phyloP scores from a whole-genome alignment of 2,113 vertebrate species.

The Neofelis nebulosa region DNA sequence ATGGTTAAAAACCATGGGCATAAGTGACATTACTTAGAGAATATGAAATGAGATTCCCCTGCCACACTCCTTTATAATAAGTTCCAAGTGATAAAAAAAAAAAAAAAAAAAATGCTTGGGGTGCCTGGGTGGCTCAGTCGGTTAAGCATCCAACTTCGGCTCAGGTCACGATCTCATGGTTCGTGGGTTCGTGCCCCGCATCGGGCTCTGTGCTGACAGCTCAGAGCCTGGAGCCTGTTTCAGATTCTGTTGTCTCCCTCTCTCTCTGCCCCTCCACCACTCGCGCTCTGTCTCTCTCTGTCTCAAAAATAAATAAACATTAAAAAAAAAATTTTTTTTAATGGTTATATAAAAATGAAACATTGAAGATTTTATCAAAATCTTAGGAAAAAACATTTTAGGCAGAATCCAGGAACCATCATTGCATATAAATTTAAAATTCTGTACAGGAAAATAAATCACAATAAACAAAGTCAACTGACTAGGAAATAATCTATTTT shows the following conservation, averaged over 20 bases:
- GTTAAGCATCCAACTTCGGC: no score
- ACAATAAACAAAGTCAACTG: conserved; percentile 16
- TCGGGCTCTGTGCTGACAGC: no score
- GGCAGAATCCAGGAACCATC: conserved; percentile 8
- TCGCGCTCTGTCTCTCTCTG: no score
- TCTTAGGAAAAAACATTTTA: neutral
- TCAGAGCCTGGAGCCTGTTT: no score
- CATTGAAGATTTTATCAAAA: neutral
- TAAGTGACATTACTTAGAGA: neutral
- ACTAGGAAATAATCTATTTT: neutral
- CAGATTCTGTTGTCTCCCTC: no score
- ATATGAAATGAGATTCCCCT: neutral
- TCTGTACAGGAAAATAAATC: neutral
- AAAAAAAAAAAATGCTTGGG: neutral
- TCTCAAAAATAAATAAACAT: neutral
- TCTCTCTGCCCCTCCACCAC: no score
- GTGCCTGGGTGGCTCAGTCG: no score
- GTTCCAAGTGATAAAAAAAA: conserved; percentile 27
- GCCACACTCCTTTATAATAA: neutral
- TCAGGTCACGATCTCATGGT: no score
- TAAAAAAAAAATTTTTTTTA: neutral
- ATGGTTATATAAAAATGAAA: neutral
- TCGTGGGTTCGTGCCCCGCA: no score
- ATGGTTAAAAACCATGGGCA: neutral
- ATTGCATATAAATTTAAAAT: conserved; percentile 8